Evolutionary conservation across 2,797 vertebrate genomes (phyloP).

Genomic region (Mallotus villosus): DNA sequence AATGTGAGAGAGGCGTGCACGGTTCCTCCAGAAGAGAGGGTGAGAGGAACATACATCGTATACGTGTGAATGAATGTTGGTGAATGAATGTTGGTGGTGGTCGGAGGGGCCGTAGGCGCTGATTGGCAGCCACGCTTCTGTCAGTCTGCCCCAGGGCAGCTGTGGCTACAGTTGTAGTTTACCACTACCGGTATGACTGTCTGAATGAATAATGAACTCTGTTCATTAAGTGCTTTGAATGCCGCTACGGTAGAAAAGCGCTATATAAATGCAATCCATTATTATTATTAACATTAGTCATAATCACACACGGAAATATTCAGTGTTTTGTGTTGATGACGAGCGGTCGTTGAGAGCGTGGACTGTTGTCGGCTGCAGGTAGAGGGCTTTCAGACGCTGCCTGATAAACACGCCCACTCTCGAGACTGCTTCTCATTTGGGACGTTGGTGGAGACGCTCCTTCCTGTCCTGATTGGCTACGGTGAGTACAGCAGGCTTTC

Average conservation of each 20-base stretch:
- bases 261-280: too few species aligned
- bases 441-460: slow-evolving; percentile 80
- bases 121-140: too few species aligned
- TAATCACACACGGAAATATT: background rate
- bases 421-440: slow-evolving; percentile 93
- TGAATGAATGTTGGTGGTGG: too few species aligned
- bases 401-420: slow-evolving; percentile 81
- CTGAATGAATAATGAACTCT: too few species aligned
- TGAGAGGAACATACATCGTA: slow-evolving; percentile 43
- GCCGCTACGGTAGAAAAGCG: too few species aligned
- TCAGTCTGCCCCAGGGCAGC: too few species aligned
- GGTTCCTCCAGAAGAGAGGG: slow-evolving; percentile 89
- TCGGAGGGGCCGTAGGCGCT: too few species aligned
- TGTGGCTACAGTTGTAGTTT: too few species aligned
- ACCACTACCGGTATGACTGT: too few species aligned
- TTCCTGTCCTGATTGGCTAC: slow-evolving; percentile 78
- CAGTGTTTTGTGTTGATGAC: background rate
- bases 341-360: background rate
- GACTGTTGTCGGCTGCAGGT: slow-evolving; percentile 53
- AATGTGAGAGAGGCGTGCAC: slow-evolving; percentile 79
- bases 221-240: too few species aligned
- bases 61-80: too few species aligned
- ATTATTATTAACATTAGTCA: too few species aligned
- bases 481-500: slow-evolving; percentile 65
- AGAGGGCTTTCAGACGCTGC: slow-evolving; percentile 77